Base-by-base conservation (phyloP, 2,888 invertebrate species). In the Nymphalis c-album region DNA sequence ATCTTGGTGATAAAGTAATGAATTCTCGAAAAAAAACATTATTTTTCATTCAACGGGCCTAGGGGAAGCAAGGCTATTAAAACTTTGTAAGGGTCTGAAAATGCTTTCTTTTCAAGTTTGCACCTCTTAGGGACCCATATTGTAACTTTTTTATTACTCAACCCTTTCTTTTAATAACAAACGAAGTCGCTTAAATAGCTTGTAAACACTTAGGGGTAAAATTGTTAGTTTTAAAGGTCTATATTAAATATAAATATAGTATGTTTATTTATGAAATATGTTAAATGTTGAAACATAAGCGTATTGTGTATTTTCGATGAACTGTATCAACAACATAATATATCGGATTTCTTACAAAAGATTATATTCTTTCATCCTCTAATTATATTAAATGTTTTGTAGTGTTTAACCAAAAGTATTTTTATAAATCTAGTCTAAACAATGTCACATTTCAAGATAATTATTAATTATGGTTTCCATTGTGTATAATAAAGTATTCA, bases 101-200 rank as follows among this genome's bases (percentile, higher is more conserved):
- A 65, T 72, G 57, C 65, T 71, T 73, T 31, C 66, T 67, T 71
- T 73, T 64, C 64, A 69, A 68, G 68, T 68, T 67, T 63, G 62
- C 65, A 65, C 58, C 63, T 64, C 68, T 65, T 58, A 58, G 62
- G 48, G 66, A 62, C 31, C 45, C 40, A n/a, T 8, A 40, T 40
- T 31, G 53, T 55, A 73, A 71, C 68, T 72, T 73, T 73, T 73
- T 71, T 73, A 72, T 70, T 70, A 68, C 69, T 57, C 50, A 73
- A 64, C 68, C 68, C 68, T 67, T 69, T 20, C 63, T 50, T 71
- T 50, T 62, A 68, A 72, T 70, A 63, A 67, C 40, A 66, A 67
- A 67, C 48, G 46, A 63, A 48, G 60, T 63, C 35, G 59, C 40
- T 20, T 20, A 13, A 50, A 53, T 31, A 55, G 16, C n/a, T 8